Conservation (phyloP, 2,888 invertebrate genomes). For the Danaus chrysippus region DNA sequence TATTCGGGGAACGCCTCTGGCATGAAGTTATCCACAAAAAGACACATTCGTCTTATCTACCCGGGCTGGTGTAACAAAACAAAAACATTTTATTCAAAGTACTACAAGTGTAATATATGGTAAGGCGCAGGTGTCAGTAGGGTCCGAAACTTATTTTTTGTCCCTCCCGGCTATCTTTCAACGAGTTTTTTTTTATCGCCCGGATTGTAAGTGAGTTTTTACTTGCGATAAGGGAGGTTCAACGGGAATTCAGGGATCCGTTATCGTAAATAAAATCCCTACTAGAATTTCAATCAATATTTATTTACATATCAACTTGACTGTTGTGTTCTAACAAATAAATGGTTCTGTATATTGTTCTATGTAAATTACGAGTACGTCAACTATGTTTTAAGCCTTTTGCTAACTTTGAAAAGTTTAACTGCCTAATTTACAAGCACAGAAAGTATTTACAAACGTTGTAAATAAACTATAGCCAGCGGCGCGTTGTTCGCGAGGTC, state of each 20-base stretch:
- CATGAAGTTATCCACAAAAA: constrained; percentile 6
- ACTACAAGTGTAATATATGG: constrained; percentile 29
- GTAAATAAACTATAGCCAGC: neutral
- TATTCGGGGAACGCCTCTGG: neutral
- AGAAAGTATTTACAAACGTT: neutral
- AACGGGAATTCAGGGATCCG: constrained; percentile 12
- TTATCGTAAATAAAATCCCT: neutral
- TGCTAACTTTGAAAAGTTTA: neutral
- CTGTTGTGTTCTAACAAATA: neutral
- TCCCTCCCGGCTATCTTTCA: constrained; percentile 39
- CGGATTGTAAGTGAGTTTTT: constrained; percentile 29
- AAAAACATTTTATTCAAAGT: constrained; percentile 31
- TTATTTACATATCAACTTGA: constrained; percentile 7
- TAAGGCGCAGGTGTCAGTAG: constrained; percentile 34
- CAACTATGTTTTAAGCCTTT: neutral
- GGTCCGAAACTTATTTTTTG: constrained; percentile 37
- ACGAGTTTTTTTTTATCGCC: constrained; percentile 37
- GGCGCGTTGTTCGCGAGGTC: constrained; percentile 1
- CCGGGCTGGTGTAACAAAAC: constrained; percentile 12
- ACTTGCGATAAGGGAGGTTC: constrained; percentile 18
- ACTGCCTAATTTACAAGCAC: neutral
- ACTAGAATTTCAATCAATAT: constrained; percentile 12
- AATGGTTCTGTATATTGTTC: neutral
- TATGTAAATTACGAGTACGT: neutral
- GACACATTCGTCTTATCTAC: constrained; percentile 8